Conservation (phyloP, 2,888 invertebrate species). For the Brenthis hecate region DNA sequence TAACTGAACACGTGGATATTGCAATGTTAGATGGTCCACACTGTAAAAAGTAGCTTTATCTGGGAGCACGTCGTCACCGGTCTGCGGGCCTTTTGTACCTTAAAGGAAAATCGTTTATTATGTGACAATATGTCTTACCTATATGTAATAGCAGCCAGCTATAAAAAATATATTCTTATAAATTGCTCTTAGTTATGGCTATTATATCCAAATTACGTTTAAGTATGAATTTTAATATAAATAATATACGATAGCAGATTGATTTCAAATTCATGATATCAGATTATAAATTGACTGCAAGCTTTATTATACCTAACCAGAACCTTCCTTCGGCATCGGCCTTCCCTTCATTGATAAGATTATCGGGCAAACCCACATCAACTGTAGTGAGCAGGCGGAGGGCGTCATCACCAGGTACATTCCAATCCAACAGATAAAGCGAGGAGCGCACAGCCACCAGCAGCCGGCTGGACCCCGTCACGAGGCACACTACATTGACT, state of each 20-base stretch:
- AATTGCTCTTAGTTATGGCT: no score
- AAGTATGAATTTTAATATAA: no score
- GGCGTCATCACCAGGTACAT: conserved; percentile 59
- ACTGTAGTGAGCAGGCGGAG: conserved; percentile 58
- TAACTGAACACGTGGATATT: conserved; percentile 50
- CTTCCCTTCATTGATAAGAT: conserved; percentile 86
- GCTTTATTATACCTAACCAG: conserved; percentile 83
- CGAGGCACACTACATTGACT: conserved; percentile 74
- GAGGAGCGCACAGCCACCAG: conserved; percentile 70
- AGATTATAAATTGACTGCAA: not conserved
- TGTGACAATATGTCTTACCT: not conserved
- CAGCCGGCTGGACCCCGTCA: conserved; percentile 63
- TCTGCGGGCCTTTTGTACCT: conserved; percentile 85
- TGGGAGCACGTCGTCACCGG: conserved; percentile 68
- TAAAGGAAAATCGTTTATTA: conserved; percentile 9
- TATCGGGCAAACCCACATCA: conserved; percentile 64
- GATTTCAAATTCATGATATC: no score
- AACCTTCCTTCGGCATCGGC: conserved; percentile 84
- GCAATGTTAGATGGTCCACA: conserved; percentile 59
- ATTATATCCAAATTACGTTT: no score
- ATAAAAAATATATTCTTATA: no score
- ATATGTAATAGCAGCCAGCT: no score
- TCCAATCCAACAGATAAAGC: conserved; percentile 75
- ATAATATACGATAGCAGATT: no score
- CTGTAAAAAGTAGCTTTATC: conserved; percentile 82